Evolutionary conservation across 2,797 vertebrate species (phyloP), one percentile per base, ranked within the genome.

Genomic region (Chaetophractus vellerosus): DNA sequence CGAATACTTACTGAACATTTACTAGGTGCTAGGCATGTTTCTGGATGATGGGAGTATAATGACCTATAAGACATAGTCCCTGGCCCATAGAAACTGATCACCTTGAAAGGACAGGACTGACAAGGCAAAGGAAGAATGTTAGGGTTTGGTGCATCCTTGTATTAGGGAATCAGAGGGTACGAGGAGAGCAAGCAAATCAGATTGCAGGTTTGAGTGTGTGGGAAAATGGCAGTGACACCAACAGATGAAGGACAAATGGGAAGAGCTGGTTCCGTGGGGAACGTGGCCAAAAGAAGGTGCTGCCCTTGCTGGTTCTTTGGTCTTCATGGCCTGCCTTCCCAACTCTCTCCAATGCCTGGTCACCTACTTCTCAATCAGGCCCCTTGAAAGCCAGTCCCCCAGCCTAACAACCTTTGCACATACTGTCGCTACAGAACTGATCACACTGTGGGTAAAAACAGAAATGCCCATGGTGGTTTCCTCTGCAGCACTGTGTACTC

Each of bases 91-190:
- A 61, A 48, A n/a, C 23, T 8, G 4, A 48, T 3, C 1, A 3
- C 16, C 31, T 55, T 0, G 19, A 50, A 4, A 21, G 36, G 48
- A 28, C 64, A 6, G 5, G 12, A 66, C 45, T 1, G 2, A 4
- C 4, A 16, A 52, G 0, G 0, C 1, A 24, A 26, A 41, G 50
- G 41, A 50, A 41, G 88, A n/a, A 7, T 0, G 1, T 0, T 0
- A 50, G 52, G 55, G 19, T 48, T 0, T 0, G 19, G 31, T 11
- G 31, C 2, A 0, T 38, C 36, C 8, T 5, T 0, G 38, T 19
- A 23, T 55, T 55, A 48, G 55, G 38, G 18, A 16, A 10, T 36
- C 55, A 76, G 3, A 0, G 16, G 11, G 28, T 33, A 7, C 24
- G 8, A 38, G 23, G 18, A 11, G 1, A 4, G 63, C 19, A 33